These are phyloP conservation scores for Anagrus nilaparvatae DNA, from an alignment of 1,140 invertebrate genomes.

Conservation along the genomic window DNA sequence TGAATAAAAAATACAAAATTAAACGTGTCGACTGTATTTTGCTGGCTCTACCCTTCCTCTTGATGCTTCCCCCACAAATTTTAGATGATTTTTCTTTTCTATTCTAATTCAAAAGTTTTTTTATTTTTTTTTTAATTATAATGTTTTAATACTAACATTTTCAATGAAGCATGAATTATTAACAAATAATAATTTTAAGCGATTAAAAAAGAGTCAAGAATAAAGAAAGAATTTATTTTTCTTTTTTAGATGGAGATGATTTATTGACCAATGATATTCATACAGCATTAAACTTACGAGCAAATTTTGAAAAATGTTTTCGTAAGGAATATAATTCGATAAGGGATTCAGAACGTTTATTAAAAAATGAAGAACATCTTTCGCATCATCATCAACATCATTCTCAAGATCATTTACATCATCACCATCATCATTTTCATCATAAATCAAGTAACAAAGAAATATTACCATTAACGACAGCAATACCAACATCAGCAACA, in stretches of 20 bases:
- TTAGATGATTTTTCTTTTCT: conserved; percentile 13
- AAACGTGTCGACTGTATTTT: conserved; percentile 35
- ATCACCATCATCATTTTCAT: background rate
- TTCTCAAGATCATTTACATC: conserved; percentile 11
- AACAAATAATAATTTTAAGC: conserved; percentile 2
- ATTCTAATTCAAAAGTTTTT: conserved; percentile 10
- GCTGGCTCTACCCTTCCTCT: conserved; percentile 44
- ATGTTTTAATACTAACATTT: conserved; percentile 11
- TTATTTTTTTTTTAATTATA: conserved; percentile 14
- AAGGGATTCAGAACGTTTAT: no score
- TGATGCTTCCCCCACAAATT: conserved; percentile 41
- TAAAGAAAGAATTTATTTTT: conserved; percentile 13
- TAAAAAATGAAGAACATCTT: no score
- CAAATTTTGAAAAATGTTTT: conserved; percentile 41
- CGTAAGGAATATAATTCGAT: conserved; percentile 37
- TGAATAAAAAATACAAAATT: conserved; percentile 10
- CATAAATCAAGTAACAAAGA: conserved; percentile 8
- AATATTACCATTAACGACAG: conserved; percentile 19
- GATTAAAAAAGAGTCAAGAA: background rate
- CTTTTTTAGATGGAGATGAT: conserved; percentile 37
- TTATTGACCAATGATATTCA: conserved; percentile 24
- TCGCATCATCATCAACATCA: conserved; percentile 30
- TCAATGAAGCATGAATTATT: background rate
- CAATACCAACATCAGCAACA: conserved; percentile 1
- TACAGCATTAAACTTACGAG: conserved; percentile 34